Evolutionary conservation across 2,797 vertebrate species (phyloP).

Genomic region (Carduelis carduelis): DNA sequence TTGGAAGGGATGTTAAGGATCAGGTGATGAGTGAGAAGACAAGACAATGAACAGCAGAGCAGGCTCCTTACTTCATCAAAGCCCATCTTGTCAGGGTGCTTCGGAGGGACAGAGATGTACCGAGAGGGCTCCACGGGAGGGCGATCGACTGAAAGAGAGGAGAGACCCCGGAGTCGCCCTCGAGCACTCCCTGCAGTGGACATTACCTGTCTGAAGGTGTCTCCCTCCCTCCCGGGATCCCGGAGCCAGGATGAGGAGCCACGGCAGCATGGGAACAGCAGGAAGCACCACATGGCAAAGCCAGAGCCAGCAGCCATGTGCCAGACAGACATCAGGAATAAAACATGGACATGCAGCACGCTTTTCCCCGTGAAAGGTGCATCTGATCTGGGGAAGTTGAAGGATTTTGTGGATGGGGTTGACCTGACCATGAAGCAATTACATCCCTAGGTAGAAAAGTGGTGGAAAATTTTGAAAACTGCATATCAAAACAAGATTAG

Average conservation of each 20-base stretch:
- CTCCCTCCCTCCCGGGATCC: neutral
- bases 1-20: neutral
- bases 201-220: fast-evolving
- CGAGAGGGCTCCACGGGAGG: constrained; percentile 85
- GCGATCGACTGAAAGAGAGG: constrained; percentile 84
- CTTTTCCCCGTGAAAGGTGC: neutral
- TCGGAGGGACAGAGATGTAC: constrained; percentile 76
- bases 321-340: neutral
- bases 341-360: neutral
- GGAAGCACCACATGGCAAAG: neutral
- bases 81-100: constrained; percentile 84
- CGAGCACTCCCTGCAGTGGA: neutral
- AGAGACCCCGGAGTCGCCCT: neutral
- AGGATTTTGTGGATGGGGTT: neutral
- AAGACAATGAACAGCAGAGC: neutral
- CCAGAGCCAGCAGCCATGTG: neutral
- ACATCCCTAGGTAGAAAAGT: neutral
- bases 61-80: constrained; percentile 87
- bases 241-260: too few relatives aligned
- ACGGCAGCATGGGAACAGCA: neutral
- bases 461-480: neutral
- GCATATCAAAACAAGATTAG: fast-evolving
- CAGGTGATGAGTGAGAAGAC: neutral
- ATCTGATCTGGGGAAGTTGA: neutral
- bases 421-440: neutral